Evolutionary conservation across 2,113 vertebrate genomes (phyloP).

Genomic region (Pachyramphus minor): DNA sequence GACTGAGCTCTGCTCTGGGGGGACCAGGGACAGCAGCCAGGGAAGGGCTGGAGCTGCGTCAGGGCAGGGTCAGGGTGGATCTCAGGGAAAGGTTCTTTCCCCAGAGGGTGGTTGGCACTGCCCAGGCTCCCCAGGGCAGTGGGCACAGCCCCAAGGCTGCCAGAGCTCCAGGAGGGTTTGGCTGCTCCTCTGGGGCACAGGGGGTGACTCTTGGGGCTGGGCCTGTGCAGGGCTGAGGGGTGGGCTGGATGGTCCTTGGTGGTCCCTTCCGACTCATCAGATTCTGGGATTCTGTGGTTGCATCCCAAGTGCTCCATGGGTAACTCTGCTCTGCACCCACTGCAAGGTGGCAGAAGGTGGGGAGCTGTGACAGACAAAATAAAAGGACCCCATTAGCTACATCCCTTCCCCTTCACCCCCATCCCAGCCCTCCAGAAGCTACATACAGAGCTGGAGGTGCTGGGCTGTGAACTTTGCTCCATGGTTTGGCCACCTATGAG

Average conservation of each 20-base stretch:
- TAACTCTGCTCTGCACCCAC: neutral
- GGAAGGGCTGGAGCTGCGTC: neutral
- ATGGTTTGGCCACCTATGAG: accelerated
- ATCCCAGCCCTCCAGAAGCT: neutral
- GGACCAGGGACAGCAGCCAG: neutral
- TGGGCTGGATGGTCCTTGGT: neutral
- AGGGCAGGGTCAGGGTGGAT: neutral
- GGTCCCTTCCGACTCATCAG: neutral
- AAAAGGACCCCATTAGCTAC: neutral
- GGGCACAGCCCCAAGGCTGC: neutral
- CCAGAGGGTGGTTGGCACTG: neutral
- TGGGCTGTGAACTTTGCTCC: neutral
- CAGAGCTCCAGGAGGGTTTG: neutral
- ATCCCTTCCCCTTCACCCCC: neutral
- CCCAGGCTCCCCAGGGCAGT: neutral
- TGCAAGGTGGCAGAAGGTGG: neutral
- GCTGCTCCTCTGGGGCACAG: neutral
- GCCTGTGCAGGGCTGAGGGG: neutral
- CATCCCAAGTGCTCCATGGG: neutral
- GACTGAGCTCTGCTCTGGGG: neutral
- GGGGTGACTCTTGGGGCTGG: neutral
- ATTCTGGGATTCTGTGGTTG: neutral
- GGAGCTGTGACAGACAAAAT: neutral
- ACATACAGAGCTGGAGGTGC: neutral
- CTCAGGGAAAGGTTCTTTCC: neutral